Evolutionary conservation across 2,797 vertebrate genomes (phyloP).

Genomic region (Poecilia gillii): DNA sequence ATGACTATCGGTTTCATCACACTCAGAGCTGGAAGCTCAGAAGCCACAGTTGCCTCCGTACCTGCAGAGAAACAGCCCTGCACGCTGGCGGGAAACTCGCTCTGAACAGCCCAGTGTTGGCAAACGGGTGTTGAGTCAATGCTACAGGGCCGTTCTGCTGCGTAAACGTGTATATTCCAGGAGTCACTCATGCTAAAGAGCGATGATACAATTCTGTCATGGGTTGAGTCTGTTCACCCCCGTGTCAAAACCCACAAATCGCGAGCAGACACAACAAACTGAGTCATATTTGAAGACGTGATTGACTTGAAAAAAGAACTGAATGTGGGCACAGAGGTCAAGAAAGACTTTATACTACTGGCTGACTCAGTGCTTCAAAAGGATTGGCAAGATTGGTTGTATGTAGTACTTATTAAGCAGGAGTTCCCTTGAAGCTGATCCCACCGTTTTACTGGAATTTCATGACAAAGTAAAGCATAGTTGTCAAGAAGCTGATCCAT

Average conservation of each 20-base stretch:
- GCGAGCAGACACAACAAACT: conserved; percentile 1
- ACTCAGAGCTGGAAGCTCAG: conserved; percentile 63
- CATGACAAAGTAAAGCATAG: background rate
- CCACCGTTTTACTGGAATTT: background rate
- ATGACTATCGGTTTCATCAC: conserved; percentile 68
- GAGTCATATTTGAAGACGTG: conserved; percentile 39
- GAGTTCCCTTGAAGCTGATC: background rate
- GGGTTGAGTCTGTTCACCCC: conserved; percentile 32
- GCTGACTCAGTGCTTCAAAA: background rate
- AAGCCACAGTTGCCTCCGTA: conserved; percentile 20
- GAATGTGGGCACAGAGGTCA: conserved; percentile 15
- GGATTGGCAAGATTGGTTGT: background rate
- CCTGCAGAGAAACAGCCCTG: conserved; percentile 54
- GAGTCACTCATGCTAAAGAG: conserved; percentile 40
- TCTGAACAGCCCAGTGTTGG: conserved; percentile 57
- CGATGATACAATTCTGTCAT: conserved; percentile 42
- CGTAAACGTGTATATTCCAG: conserved; percentile 68
- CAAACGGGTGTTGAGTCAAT: conserved; percentile 70
- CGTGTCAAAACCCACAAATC: conserved; percentile 42
- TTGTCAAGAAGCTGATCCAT: too few relatives aligned
- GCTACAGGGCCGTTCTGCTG: conserved; percentile 24
- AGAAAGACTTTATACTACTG: background rate
- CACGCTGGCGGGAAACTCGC: conserved; percentile 41
- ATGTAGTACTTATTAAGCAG: background rate
- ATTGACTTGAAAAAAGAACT: background rate